Evolutionary conservation across 2,797 vertebrate species (phyloP), one percentile per base, ranked within the genome.

Genomic region (Schizopygopsis malacanthus): DNA sequence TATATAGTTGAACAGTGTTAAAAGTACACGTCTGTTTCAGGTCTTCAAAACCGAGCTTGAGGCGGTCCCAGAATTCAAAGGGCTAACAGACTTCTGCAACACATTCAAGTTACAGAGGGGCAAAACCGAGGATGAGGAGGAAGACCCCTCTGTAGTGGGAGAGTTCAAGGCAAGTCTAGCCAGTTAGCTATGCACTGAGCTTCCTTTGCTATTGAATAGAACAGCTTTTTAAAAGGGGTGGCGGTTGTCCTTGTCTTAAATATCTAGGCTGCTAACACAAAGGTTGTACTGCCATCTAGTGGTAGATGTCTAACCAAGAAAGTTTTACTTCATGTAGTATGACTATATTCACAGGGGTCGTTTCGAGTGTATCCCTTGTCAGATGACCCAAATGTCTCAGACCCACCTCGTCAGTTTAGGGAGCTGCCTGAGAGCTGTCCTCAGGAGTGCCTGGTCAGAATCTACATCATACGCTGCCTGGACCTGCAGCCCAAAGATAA

Each of bases 401-500:
- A 94, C 2, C 98, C 98, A 6, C 97, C 97, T 0, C 95, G 97
- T 16, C 97, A 99, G 93, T 99, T 99, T 92, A 93, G 96, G 70
- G 97, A 98, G 93, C 93, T 99, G 84, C 98, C 98, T 1, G 96
- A 98, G 76, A 99, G 98, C 0, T 94, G 97, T 0, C 95, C 97
- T 15, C 98, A 99, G 93, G 98, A 99, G 92, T 99, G 98, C 87
- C 88, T 98, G 8, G 96, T 99, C 90, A 93, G 98, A 63, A 96
- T 99, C 91, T 98, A 98, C 86, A 94, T 99, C 84, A 89, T 98
- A 82, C 93, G 91, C 37, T 97, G 92, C 78, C 92, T 96, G 86
- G 95, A 97, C 80, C 95, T 99, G 81, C 98, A 99, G 89, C 98
- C 98, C 61, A 98, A 99, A 94, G 98, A 99, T 93, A 99, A 95